Evolutionary conservation across 1,140 invertebrate genomes (phyloP).

Genomic region (Bombus ignitus): DNA sequence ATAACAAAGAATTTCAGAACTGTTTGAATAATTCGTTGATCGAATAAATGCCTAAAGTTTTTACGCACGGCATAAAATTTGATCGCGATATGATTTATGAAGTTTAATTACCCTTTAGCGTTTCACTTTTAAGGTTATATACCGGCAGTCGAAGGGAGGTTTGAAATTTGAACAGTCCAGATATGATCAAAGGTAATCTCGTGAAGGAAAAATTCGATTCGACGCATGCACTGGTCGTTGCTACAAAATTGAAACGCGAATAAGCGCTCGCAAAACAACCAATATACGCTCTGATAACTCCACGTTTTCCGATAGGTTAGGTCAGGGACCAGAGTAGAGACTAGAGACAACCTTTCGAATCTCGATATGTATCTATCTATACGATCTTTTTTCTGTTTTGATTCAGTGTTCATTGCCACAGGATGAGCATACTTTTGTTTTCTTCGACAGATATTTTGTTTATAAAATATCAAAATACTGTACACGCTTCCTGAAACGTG

Average conservation of each 20-base stretch:
- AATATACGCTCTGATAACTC: constrained; percentile 58
- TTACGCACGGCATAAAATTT: not conserved
- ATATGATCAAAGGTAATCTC: constrained; percentile 8
- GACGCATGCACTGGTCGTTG: not conserved
- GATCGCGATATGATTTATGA: not conserved
- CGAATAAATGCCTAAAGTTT: not conserved
- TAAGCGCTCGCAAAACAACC: constrained; percentile 49
- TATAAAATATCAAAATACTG: not conserved
- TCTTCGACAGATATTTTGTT: not conserved
- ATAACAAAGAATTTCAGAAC: not conserved
- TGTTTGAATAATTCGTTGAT: not conserved
- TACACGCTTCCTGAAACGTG: not conserved
- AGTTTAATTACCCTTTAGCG: not conserved
- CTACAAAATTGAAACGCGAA: constrained; percentile 56
- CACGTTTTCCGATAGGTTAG: constrained; percentile 57
- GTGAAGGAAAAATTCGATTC: constrained; percentile 23
- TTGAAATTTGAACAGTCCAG: not conserved
- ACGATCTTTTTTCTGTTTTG: not conserved
- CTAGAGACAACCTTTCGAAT: constrained; percentile 10
- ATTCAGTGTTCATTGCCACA: not conserved
- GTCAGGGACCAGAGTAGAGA: constrained; percentile 29
- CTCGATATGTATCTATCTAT: not conserved
- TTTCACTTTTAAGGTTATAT: constrained; percentile 2
- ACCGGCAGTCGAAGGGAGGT: not conserved
- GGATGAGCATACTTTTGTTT: not conserved